Evolutionary conservation across 2,113 vertebrate genomes (phyloP).

Genomic region (Penelope pileata): DNA sequence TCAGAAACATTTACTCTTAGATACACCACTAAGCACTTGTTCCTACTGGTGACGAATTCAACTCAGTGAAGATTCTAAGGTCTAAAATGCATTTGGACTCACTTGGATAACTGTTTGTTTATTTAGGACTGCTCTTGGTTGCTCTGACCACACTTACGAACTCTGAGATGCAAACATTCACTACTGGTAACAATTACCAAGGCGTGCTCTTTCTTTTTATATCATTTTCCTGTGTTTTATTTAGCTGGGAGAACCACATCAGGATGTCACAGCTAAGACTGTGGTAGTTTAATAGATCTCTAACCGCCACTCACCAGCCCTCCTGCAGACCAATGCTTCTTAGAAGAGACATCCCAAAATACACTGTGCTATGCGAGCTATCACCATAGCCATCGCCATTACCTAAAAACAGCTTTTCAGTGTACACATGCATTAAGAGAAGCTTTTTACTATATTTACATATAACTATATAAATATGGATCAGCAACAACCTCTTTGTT

Average conservation of each 20-base stretch:
- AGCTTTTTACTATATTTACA: not conserved
- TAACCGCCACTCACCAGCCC: constrained; percentile 56
- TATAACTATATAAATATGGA: not conserved
- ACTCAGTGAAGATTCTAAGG: not conserved
- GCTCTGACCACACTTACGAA: constrained; percentile 36
- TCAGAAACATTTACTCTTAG: not conserved
- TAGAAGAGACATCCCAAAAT: constrained; percentile 70
- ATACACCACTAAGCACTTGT: not conserved
- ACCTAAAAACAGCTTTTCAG: not conserved
- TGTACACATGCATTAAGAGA: not conserved
- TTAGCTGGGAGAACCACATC: constrained; percentile 76
- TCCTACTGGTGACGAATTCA: not conserved
- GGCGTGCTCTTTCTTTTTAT: constrained; percentile 70
- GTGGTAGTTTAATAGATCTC: constrained; percentile 60
- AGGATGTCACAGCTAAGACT: constrained; percentile 55
- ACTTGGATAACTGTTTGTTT: constrained; percentile 44
- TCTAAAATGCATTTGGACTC: constrained; percentile 6
- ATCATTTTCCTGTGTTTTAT: constrained; percentile 74
- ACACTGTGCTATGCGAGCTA: constrained; percentile 15
- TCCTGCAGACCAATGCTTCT: constrained; percentile 50
- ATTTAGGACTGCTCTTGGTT: constrained; percentile 37
- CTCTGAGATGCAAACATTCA: constrained; percentile 55
- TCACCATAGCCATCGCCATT: not conserved
- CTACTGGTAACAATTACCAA: constrained; percentile 78
- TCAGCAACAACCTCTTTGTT: not conserved